Base-by-base conservation (phyloP, 2,113 vertebrate genomes). In the Antigone vipio region DNA sequence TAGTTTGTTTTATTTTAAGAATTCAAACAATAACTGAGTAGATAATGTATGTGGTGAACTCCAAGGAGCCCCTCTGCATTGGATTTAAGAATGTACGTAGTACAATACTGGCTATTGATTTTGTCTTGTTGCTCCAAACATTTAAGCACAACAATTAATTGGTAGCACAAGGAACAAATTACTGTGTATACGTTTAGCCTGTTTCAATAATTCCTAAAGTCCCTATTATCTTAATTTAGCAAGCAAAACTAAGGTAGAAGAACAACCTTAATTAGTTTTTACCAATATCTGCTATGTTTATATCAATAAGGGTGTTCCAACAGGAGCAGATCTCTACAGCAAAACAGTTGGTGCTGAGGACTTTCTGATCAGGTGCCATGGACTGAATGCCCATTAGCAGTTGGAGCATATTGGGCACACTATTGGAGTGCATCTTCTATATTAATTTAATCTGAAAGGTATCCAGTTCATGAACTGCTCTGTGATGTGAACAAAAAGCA, bases 391-490 rank as follows among this genome's bases (percentile, higher is more conserved):
- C 90, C 85, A 74, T 81, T 38, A 96, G 60, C 81, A 75, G n/a
- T 4, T 89, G 87, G 73, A 95, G 29, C 11, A 9, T 15, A 77
- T 49, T n/a, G 87, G 66, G 55, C 59, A 84, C 15, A 5, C 24
- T 50, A 7, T n/a, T 50, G 26, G 64, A 81, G 56, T 23, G 56
- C 42, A 92, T 45, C 56, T 90, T 74, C 71, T 85, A 6, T 26
- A 79, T 53, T 56, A 62, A 71, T 85, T 81, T 78, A n/a, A 87
- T 55, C 89, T 94, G 84, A 95, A 87, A 93, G 87, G 44, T 44
- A 71, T 59, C 77, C 84, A 81, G 64, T 63, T 89, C 73, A 55
- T 38, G n/a, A 81, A 76, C 85, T 90, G 49, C 34, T 87, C 82
- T 68, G 85, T 34, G 81, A 79, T 60, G 66, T 59, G 75, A 93